Base-by-base conservation (phyloP, 2,113 vertebrate genomes). In the Galeopterus variegatus region DNA sequence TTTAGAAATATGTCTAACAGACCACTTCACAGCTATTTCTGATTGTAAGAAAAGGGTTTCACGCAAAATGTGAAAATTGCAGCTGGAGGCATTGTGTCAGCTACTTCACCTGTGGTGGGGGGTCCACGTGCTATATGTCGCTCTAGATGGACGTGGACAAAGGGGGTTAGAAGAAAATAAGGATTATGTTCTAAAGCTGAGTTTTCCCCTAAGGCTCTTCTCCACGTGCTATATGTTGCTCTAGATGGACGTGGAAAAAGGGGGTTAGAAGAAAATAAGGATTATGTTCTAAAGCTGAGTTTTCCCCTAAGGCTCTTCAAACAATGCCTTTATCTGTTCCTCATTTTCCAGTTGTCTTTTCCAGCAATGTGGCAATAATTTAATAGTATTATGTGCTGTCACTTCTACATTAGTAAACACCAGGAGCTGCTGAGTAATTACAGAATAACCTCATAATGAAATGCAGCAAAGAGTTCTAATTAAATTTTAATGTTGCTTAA, bases 381-480 rank as follows among this genome's bases (percentile, higher is more conserved):
- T 90, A 96, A 45, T 88, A 85, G 87, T 96, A 97, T 93, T 97
- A 98, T 98, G 98, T 98, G 88, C 88, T 97, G 97, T 98, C 98
- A 99, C 98, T 98, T 98, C 97, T 98, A 81, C 96, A 97, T 98
- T 98, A 98, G 97, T 97, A 98, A 98, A 98, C 96, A 98, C 70
- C 72, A 97, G 97, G 94, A 96, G 98, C 95, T 98, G 94, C 98
- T 98, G 97, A 97, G 92, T 97, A 98, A 98, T 99, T 98, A 98
- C 87, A 96, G 96, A 98, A 98, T 98, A 99, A 99, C 83, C 86
- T 98, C 96, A 90, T 98, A 98, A 99, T 98, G 97, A 99, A 98
- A 99, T 99, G 98, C 99, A 97, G 93, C 33, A 95, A 98, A 93
- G 83, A 48, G 23, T 97, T 98, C 98, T 98, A 97, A 99, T 99